Evolutionary conservation across 2,113 vertebrate genomes (phyloP), one percentile per base, ranked within the genome.

Genomic region (Colaptes auratus): DNA sequence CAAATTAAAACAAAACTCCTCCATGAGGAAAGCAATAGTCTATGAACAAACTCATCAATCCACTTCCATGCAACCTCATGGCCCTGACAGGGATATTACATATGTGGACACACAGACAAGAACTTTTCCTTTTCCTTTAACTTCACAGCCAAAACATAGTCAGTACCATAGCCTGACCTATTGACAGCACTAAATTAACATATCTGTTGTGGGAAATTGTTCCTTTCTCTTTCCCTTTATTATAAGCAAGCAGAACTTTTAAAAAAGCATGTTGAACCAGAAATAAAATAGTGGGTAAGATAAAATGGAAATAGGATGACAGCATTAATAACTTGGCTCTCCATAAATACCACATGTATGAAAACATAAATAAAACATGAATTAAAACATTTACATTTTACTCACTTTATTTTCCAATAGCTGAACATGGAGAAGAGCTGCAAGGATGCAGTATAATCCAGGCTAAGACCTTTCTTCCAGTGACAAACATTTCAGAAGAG

Each of bases 51-150:
- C 19, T 44, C 15, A 24, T 3, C 1, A 1, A 63, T 8, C 9
- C 20, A 25, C 15, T 59, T 69, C 16, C 7, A 56, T 0, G 0
- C 27, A n/a, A 20, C 17, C 30, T 55, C 10, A 7, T 6, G 8
- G 10, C 18, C n/a, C 50, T 16, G 9, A 4, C 0, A 17, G 13
- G 36, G 24, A 19, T 44, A 18, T 36, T 50, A 24, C 1, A 0
- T 5, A 27, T 2, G 6, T 15, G 12, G 27, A 6, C 15, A 72
- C 1, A 1, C 1, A 12, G 35, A 60, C 7, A 59, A 11, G 6
- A 61, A 19, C 3, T 60, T 50, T 4, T 44, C 16, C 19, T 52
- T 6, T 4, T 36, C 8, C 3, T 27, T 31, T 42, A 44, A 53
- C 7, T 69, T 78, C 44, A 28, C 25, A 42, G 42, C 10, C 6